phyloP scores from a whole-genome alignment of 2,113 vertebrate genomes.

The Trinectes maculatus region DNA sequence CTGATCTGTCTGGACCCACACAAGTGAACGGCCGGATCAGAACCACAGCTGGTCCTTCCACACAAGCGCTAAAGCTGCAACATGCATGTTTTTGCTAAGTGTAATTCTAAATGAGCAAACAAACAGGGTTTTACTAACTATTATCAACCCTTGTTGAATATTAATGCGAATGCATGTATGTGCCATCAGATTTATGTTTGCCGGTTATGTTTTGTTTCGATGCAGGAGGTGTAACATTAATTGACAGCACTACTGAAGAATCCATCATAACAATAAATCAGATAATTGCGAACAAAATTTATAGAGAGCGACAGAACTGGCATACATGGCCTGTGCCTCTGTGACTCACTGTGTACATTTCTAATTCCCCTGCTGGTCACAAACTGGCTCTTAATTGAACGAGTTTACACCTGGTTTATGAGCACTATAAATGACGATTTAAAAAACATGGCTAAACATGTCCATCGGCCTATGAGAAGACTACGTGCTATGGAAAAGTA shows the following conservation, averaged over 20 bases:
- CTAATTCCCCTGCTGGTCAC: constrained; percentile 13
- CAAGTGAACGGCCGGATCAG: constrained; percentile 65
- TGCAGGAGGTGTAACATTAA: constrained; percentile 8
- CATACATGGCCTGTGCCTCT: constrained; percentile 5
- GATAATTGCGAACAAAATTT: constrained; percentile 5
- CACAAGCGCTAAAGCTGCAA: constrained; percentile 26
- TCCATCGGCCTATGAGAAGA: not conserved
- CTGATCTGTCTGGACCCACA: constrained; percentile 74
- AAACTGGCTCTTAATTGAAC: constrained; percentile 6
- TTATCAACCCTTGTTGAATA: not conserved
- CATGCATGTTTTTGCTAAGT: not conserved
- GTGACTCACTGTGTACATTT: constrained; percentile 19
- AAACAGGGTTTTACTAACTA: constrained; percentile 4
- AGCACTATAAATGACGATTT: constrained; percentile 9
- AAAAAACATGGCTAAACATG: constrained; percentile 6
- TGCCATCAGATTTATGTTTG: constrained; percentile 11
- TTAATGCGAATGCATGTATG: not conserved
- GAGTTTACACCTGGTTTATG: constrained; percentile 43
- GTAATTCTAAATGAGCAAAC: constrained; percentile 22
- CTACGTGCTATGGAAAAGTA: not conserved
- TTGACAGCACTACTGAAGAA: not conserved
- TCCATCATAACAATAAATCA: constrained; percentile 6
- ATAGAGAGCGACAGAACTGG: constrained; percentile 18
- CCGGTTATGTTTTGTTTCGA: constrained; percentile 3
- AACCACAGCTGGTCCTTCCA: constrained; percentile 71